Evolutionary conservation across 1,140 invertebrate species (phyloP).

Genomic region (Microplitis demolitor): DNA sequence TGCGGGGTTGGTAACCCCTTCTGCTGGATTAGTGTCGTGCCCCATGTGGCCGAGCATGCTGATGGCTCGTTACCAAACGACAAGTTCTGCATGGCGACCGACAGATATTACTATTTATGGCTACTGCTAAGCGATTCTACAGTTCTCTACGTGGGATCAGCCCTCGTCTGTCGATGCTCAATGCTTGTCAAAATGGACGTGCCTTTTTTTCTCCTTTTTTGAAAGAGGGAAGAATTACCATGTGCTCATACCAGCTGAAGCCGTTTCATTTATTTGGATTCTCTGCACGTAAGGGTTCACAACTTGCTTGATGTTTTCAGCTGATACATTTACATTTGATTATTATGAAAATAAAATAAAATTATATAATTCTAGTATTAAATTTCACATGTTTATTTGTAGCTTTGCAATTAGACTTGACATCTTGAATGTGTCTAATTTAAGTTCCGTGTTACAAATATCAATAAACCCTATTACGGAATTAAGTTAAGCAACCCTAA

Average conservation of each 20-base stretch:
- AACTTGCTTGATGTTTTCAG: too few relatives aligned
- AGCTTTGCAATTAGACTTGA: not conserved
- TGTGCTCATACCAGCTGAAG: not conserved
- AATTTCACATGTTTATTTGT: too few relatives aligned
- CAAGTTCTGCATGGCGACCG: constrained; percentile 52
- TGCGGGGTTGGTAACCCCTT: constrained; percentile 42
- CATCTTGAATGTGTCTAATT: not conserved
- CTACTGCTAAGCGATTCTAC: constrained; percentile 37
- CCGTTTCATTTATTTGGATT: not conserved
- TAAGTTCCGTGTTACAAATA: not conserved
- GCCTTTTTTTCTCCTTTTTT: constrained; percentile 3
- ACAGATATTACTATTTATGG: constrained; percentile 61
- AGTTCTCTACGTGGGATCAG: constrained; percentile 23
- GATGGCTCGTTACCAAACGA: constrained; percentile 58
- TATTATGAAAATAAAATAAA: too few relatives aligned
- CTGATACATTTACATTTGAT: too few relatives aligned
- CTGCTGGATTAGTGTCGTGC: constrained; percentile 51
- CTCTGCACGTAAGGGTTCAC: not conserved
- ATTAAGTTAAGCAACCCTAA: not conserved
- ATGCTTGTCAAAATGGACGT: constrained; percentile 26
- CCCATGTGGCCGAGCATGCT: constrained; percentile 56
- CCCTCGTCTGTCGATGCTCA: constrained; percentile 8
- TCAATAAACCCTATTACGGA: not conserved
- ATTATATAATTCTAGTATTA: too few relatives aligned
- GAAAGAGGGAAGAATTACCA: not conserved